Base-by-base conservation (phyloP, 2,797 vertebrate species). In the Sebastolobus altivelis region DNA sequence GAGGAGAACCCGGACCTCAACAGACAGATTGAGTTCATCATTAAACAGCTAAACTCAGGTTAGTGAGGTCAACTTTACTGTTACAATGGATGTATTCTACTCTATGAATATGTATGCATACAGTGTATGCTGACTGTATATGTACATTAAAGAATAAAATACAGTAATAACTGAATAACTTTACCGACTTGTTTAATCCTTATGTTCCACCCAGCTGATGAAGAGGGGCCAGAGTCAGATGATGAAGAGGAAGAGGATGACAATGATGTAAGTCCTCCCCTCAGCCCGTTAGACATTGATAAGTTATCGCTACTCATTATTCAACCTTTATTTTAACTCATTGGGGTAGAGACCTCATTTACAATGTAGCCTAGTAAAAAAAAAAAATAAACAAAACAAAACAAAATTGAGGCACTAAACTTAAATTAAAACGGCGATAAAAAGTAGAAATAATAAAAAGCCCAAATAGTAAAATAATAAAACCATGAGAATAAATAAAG, bases 31-130 rank as follows among this genome's bases (percentile, higher is more conserved):
- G 96, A 98, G 88, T 98, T 97, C 80, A 97, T 99, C 92, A 97
- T 99, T 87, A 96, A 96, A 88, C 97, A 99, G 70, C 97, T 99
- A 1, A 98, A 97, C 87, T 98, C 98, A 85, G 97, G 98, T 99
- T 80, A 62, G 89, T 91, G 31, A 65, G 35, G 5, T 56, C 12
- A 37, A 14, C 69, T 66, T 14, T 2, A 27, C n/a, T 43, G 29
- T 61, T 18, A 37, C 10, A 33, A 2, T 37, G 2, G 0, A 62
- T 52, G 16, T n/a, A 5, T 62, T 59, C 5, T 25, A 20, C 0
- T 60, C 35, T n/a, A 54, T 29, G 10, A 49, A 65, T 37, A 33
- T 54, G n/a, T 37, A 8, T 49, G n/a, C 9, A 61, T 31, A 37
- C 20, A 22, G 5, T 16, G 16, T 46, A 3, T 14, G 14, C 20